Evolutionary conservation across 2,888 invertebrate genomes (phyloP), one percentile per base, ranked within the genome.

Genomic region (Eudasyphora cyanicolor): DNA sequence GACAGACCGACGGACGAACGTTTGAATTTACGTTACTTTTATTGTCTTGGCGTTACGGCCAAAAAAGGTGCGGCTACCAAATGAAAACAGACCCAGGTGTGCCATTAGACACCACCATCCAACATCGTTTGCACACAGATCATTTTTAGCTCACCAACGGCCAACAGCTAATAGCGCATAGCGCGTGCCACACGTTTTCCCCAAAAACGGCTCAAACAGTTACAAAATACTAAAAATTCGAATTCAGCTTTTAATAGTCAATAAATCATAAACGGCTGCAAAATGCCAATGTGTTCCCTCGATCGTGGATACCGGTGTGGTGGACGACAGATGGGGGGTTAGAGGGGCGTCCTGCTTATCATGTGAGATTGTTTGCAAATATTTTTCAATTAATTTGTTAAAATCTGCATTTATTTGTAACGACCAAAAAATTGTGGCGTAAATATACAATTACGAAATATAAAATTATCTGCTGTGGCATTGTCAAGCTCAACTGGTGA

Each of bases 21-120:
- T 60, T 6, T 29, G 19, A 10, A n/a, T n/a, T 4, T 60, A 27
- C 38, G 21, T 67, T 49, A 4, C 6, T 29, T 69, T 10, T 38
- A 27, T 19, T 73, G 24, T 69, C 45, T 78, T 67, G 27, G 60
- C 8, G 51, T 79, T 69, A 60, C 70, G 71, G 75, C 80, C 64
- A 78, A 75, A 78, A 77, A 80, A 80, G 83, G 83, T 83, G 83
- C 83, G 83, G 83, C 75, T n/a, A n/a, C n/a, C 77, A 57, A 64
- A 70, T 32, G 49, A 76, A 76, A 45, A 1, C 75, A 75, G 62
- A 78, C 77, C 83, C 83, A 83, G 83, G 83, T 83, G 83, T 80
- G 83, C 74, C 71, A 75, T 76, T 64, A 70, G 57, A 70, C 45
- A 80, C 77, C 83, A 80, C 77, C 70, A 76, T 80, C 77, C 45